Base-by-base conservation (phyloP, 2,113 vertebrate genomes). In the Pandion haliaetus region DNA sequence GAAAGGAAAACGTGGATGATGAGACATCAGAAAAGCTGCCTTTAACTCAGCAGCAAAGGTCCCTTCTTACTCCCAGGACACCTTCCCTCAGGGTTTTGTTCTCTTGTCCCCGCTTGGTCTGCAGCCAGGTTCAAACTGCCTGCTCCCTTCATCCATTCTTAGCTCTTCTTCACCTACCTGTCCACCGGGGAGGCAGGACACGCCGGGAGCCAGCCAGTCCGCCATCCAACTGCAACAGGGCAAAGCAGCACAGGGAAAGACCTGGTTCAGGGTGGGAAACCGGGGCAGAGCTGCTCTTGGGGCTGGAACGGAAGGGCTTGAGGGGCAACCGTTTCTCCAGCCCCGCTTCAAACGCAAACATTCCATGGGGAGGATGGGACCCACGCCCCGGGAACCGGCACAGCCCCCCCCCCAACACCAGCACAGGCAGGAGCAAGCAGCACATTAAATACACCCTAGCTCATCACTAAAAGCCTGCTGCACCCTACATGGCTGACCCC, bases 301-400 rank as follows among this genome's bases (percentile, higher is more conserved):
- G 38, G 58, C 19, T 40, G 25, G 38, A 80, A 69, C 0, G 1
- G 87, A 84, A 40, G 32, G 36, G 29, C 17, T 21, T 3, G 2
- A 8, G 12, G 65, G 18, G 14, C 12, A 9, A 59, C 61, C 2
- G 17, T 94, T 97, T 91, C 20, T 82, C 45, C 52, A 15, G 79
- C 79, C 42, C 67, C 18, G 13, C 78, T 58, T 82, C 58, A 58
- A 93, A 92, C 7, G 2, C 26, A 61, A 85, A 86, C 82, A 49
- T 86, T 96, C 82, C 67, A 7, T 0, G 8, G 28, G 58, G 11
- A 47, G 14, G 12, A 36, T 32, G 61, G 38, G 17, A 54, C 44
- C 55, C 0, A 0, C 12, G 4, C 15, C 34, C 54, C 20, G 7
- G 24, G 32, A 40, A 31, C 10, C 10, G 1, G 36, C 49, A 29